Evolutionary conservation across 2,113 vertebrate species (phyloP).

Genomic region (Aix galericulata): DNA sequence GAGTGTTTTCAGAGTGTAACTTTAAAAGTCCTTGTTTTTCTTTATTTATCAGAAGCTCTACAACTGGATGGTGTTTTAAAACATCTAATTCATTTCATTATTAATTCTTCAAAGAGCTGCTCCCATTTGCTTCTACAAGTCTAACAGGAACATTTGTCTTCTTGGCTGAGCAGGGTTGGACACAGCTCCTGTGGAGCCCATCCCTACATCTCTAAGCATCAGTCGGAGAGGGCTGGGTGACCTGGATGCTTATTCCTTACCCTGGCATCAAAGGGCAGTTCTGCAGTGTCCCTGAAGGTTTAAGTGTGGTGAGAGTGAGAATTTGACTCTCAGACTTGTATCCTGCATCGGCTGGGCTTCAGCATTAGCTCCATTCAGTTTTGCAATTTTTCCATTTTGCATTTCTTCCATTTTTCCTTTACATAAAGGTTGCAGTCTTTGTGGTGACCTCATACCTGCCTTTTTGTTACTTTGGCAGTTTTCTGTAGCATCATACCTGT

Average conservation of each 20-base stretch:
- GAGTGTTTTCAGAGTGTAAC: neutral
- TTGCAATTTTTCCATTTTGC: neutral
- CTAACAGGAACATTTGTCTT: neutral
- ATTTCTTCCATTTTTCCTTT: too few species aligned
- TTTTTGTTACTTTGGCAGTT: neutral
- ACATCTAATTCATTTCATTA: neutral
- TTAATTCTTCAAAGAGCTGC: constrained; percentile 11
- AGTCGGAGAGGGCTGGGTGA: neutral
- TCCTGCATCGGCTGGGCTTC: neutral
- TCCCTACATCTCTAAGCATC: neutral
- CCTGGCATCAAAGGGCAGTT: neutral
- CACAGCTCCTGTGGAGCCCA: neutral
- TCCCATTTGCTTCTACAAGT: neutral
- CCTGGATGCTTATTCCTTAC: neutral
- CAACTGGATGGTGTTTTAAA: neutral
- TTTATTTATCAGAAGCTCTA: neutral
- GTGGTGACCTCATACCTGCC: neutral
- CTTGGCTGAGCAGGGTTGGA: neutral
- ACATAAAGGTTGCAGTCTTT: neutral
- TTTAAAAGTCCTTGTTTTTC: neutral
- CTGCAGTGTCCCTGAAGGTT: neutral
- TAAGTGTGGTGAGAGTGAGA: neutral
- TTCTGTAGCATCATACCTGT: neutral
- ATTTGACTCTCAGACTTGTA: neutral
- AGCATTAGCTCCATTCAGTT: neutral